These are phyloP conservation scores for Protobothrops flavoviridis DNA, from an alignment of 2,113 vertebrate genomes.

Conservation along the genomic window DNA sequence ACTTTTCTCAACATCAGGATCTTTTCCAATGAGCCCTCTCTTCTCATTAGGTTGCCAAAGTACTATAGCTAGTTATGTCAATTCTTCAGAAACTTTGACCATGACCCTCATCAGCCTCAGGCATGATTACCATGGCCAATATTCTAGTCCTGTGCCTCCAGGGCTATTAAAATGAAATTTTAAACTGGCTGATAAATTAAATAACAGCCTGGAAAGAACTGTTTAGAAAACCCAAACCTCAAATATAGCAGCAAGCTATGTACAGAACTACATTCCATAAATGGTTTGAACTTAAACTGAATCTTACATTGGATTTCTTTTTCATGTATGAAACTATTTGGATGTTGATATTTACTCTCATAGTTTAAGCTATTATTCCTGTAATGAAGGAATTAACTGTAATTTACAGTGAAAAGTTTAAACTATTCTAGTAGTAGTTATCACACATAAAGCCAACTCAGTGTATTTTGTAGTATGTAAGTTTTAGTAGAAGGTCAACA, in stretches of 20 bases:
- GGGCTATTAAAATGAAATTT: not conserved
- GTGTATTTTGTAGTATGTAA: not conserved
- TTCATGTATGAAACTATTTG: not conserved
- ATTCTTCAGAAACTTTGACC: not conserved
- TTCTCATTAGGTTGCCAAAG: not conserved
- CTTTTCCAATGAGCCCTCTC: not conserved
- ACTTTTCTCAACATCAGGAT: not conserved
- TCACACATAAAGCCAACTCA: not conserved
- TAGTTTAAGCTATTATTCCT: not conserved
- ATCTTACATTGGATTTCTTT: not conserved
- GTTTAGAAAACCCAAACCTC: not conserved
- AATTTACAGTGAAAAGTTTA: not conserved
- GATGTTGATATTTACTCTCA: not conserved
- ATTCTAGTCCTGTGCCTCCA: not conserved
- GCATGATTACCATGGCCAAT: not conserved
- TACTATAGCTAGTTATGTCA: not conserved
- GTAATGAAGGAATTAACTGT: not conserved
- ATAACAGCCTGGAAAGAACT: not conserved
- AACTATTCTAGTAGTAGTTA: not conserved
- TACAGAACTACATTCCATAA: not conserved
- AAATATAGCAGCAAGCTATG: not conserved
- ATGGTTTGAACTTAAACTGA: not conserved
- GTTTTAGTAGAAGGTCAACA: not conserved
- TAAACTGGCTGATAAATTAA: not conserved
- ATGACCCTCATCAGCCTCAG: not conserved